Conservation (phyloP, 1,140 invertebrate genomes). For the Sipha flava region DNA sequence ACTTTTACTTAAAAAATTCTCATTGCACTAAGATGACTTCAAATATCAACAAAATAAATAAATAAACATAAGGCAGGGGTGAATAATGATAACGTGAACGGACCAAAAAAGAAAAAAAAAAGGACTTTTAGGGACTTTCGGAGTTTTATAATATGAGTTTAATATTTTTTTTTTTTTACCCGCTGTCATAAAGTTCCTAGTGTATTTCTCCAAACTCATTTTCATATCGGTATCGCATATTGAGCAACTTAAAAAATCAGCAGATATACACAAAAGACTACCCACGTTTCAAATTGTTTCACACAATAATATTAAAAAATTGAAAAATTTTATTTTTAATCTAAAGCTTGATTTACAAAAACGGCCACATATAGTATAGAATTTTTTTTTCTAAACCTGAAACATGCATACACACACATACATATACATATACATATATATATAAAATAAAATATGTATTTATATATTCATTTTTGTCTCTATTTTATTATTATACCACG, state of each 20-base stretch:
- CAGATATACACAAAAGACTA: slow-evolving; percentile 4
- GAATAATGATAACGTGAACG: slow-evolving; percentile 17
- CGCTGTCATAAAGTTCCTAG: slow-evolving; percentile 15
- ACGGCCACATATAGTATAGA: background rate
- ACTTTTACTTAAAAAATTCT: background rate
- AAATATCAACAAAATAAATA: background rate
- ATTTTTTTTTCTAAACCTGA: background rate
- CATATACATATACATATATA: too few species aligned
- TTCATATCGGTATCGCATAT: slow-evolving; percentile 23
- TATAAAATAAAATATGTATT: background rate
- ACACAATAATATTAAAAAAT: slow-evolving; percentile 19
- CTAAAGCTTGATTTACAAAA: slow-evolving; percentile 2
- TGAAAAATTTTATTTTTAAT: slow-evolving; percentile 7
- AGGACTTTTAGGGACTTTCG: background rate
- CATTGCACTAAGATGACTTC: background rate
- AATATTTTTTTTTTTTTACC: background rate
- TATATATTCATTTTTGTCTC: background rate
- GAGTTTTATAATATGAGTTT: slow-evolving; percentile 15
- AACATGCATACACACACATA: too few species aligned
- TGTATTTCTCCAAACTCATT: slow-evolving; percentile 19
- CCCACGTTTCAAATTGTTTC: background rate
- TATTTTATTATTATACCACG: background rate
- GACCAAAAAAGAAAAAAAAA: background rate
- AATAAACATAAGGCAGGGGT: background rate
- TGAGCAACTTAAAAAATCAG: slow-evolving; percentile 9